Evolutionary conservation across 2,888 invertebrate genomes (phyloP), one percentile per base, ranked within the genome.

Genomic region (Dichetophora obliterata): DNA sequence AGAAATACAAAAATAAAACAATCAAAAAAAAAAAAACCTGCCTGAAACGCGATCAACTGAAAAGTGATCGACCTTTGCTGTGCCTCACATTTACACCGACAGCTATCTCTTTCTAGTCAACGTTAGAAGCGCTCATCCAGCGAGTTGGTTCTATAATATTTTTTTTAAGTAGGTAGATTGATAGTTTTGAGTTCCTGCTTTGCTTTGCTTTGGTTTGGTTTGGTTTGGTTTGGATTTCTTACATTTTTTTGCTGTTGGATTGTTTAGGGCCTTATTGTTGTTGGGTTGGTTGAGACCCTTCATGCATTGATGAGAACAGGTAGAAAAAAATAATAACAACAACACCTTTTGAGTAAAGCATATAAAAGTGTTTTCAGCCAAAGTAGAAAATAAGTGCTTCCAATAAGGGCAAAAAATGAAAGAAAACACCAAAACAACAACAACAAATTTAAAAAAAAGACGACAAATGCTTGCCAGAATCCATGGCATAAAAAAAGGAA

Each of bases 51-150:
- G 48, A 37, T 37, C 66, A 37, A 43, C 37, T 37, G 19, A 16
- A 52, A 27, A 70, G 70, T 70, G 70, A 71, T 71, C 71, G 71
- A 71, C 59, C 71, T 71, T 71, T 71, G 57, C 57, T 57, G 34
- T 24, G 48, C 50, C 57, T 27, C 24, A 11, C 27, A 24, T 27
- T 19, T 27, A 24, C 57, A 8, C 57, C 14, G 24, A 24, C 24
- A 22, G 9, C 3, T 27, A 6, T 59, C 57, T 22, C 43, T 11
- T 6, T 43, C 43, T 43, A 6, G 11, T 14, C 14, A 43, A 43
- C 24, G 5, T 19, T 57, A 57, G 19, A 57, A 24, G 19, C 6
- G 22, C 16, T 3, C 22, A 6, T 57, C 9, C n/a, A 9, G 31
- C 3, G 57, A 9, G 57, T 19, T 22, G 19, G 57, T 50, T 68